phyloP scores from a whole-genome alignment of 64 coral and sea anemone genomes.

The Porites australiensis region DNA sequence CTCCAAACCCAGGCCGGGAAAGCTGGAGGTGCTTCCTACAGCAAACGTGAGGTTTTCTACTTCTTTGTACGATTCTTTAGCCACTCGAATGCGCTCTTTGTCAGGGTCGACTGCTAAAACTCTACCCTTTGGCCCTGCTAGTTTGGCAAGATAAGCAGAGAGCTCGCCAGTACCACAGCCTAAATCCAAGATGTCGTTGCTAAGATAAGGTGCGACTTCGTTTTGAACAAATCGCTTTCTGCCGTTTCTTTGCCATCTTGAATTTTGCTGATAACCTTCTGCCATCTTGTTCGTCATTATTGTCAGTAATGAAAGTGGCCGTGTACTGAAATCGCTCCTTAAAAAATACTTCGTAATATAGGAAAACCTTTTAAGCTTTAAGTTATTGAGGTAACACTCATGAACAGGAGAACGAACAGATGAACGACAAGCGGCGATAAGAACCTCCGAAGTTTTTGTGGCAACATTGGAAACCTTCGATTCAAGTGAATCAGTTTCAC shows the following conservation, averaged over 20 bases:
- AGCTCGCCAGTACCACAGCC: constrained; percentile 48
- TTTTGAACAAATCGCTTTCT: background rate
- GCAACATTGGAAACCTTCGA: too few relatives aligned
- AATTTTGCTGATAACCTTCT: constrained; percentile 4
- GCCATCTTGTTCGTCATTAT: background rate
- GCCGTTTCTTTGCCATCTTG: background rate
- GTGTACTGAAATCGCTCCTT: too few relatives aligned
- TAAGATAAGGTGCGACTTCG: background rate
- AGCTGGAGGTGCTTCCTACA: too few relatives aligned
- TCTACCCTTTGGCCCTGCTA: background rate
- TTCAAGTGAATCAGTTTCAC: too few relatives aligned
- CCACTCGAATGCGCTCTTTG: background rate
- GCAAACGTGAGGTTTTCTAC: background rate
- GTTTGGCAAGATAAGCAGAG: background rate
- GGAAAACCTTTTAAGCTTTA: too few relatives aligned
- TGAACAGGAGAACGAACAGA: too few relatives aligned
- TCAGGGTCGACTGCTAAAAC: background rate
- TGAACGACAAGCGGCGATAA: too few relatives aligned
- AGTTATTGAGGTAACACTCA: too few relatives aligned
- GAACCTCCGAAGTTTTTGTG: too few relatives aligned
- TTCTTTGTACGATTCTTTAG: background rate
- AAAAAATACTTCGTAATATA: too few relatives aligned
- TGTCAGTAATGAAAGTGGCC: background rate
- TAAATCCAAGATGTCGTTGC: constrained; percentile 11
- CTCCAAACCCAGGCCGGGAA: too few relatives aligned